Evolutionary conservation across 2,888 invertebrate genomes (phyloP).

Genomic region (Aethes cnicana): DNA sequence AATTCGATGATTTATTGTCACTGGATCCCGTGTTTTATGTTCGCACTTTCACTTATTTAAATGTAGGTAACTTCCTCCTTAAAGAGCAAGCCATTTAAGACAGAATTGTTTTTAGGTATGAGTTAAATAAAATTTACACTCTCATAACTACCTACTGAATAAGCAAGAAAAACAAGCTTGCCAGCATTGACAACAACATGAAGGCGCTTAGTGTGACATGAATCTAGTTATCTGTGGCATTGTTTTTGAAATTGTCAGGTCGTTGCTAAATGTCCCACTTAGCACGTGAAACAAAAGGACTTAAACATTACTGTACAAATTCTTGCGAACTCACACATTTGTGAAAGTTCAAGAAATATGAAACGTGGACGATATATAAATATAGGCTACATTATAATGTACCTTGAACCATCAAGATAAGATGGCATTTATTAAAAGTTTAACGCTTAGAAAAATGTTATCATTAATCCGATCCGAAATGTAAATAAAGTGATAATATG

Average conservation of each 20-base stretch:
- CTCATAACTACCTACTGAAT: background rate
- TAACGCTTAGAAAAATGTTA: background rate
- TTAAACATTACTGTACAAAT: constrained; percentile 14
- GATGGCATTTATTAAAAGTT: constrained; percentile 18
- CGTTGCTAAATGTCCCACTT: constrained; percentile 35
- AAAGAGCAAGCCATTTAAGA: too few species aligned
- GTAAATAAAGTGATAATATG: constrained; percentile 11
- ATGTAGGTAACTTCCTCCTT: background rate
- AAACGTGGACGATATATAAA: constrained; percentile 10
- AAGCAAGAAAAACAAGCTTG: constrained; percentile 4
- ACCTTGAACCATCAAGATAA: constrained; percentile 25
- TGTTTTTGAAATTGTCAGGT: constrained; percentile 30
- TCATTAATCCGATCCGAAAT: constrained; percentile 23
- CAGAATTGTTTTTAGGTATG: background rate
- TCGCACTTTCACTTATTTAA: constrained; percentile 3
- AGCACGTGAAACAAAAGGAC: constrained; percentile 26
- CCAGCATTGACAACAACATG: constrained; percentile 19
- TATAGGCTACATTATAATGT: constrained; percentile 4
- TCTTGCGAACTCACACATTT: constrained; percentile 14
- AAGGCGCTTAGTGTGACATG: constrained; percentile 21
- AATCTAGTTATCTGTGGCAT: constrained; percentile 29
- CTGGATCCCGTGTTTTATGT: background rate
- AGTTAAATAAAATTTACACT: background rate
- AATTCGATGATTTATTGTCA: background rate
- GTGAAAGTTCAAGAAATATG: constrained; percentile 19